phyloP scores from a whole-genome alignment of 2,113 vertebrate species.

The Mormyrus iriodes region DNA sequence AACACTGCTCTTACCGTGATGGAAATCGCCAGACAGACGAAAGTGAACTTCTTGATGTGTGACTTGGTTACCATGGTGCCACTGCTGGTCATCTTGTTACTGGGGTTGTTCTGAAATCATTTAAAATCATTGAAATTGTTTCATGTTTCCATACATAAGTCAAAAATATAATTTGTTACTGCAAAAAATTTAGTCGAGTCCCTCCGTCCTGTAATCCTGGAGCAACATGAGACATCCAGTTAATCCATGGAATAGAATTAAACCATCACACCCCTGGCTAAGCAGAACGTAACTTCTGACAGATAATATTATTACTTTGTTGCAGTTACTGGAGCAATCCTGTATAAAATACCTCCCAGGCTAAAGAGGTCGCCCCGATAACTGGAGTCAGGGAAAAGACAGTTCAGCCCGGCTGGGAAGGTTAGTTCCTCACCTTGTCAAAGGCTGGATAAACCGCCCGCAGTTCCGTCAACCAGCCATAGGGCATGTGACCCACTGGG shows the following conservation, averaged over 20 bases:
- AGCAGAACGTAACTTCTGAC: background rate
- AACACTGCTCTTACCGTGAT: slow-evolving; percentile 65
- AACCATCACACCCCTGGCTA: background rate
- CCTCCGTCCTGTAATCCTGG: background rate
- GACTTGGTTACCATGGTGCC: slow-evolving; percentile 63
- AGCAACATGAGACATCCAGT: background rate
- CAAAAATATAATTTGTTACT: background rate
- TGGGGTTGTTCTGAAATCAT: slow-evolving; percentile 70
- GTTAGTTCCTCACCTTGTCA: slow-evolving; percentile 77
- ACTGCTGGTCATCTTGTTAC: slow-evolving; percentile 69
- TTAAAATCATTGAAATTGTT: background rate
- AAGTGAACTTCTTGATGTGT: slow-evolving; percentile 87
- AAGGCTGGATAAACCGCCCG: slow-evolving; percentile 94
- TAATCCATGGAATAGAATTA: background rate
- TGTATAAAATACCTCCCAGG: background rate
- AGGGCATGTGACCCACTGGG: slow-evolving; percentile 97
- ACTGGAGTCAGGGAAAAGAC: background rate
- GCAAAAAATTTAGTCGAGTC: background rate
- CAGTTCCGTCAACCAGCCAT: slow-evolving; percentile 95
- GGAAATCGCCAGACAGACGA: slow-evolving; percentile 79
- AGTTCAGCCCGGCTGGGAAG: background rate
- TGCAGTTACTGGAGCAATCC: background rate
- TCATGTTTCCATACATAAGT: background rate
- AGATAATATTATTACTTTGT: background rate
- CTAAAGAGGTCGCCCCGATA: background rate